Evolutionary conservation across 2,888 invertebrate species (phyloP).

Genomic region (Drosophila neutralis): DNA sequence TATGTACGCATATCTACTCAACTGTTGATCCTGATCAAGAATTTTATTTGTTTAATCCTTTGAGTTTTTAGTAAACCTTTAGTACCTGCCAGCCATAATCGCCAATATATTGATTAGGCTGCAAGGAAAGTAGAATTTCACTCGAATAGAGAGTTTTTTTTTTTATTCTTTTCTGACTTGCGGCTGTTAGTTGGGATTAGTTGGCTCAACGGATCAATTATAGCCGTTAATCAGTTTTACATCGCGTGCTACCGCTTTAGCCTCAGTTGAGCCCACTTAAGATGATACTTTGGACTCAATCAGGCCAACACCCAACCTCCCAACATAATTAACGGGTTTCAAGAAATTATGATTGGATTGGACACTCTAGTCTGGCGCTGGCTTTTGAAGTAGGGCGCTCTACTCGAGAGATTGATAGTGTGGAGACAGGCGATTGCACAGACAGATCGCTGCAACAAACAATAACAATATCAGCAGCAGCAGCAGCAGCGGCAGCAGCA

Average conservation of each 20-base stretch:
- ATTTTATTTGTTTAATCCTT: too few species aligned
- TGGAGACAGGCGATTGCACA: constrained; percentile 6
- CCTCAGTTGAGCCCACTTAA: constrained; percentile 11
- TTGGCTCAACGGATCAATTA: constrained; percentile 9
- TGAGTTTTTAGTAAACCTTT: too few species aligned
- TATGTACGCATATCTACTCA: too few species aligned
- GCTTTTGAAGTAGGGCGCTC: constrained; percentile 39
- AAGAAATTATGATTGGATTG: constrained; percentile 48
- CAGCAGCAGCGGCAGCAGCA: constrained; percentile 13
- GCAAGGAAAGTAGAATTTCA: neutral
- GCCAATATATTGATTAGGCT: too few species aligned
- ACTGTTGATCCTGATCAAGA: too few species aligned
- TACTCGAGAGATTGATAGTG: constrained; percentile 29
- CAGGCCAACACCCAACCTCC: neutral
- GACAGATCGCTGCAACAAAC: constrained; percentile 7
- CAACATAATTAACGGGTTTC: constrained; percentile 35
- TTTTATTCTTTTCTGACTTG: neutral
- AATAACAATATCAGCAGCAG: neutral
- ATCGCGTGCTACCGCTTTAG: constrained; percentile 40
- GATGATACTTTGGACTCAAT: constrained; percentile 6
- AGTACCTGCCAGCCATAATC: too few species aligned
- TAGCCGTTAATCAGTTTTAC: constrained; percentile 14
- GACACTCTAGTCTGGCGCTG: constrained; percentile 15
- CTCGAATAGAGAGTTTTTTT: neutral
- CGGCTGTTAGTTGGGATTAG: neutral